Base-by-base conservation (phyloP, 2,888 invertebrate genomes). In the Anthrax anthrax region DNA sequence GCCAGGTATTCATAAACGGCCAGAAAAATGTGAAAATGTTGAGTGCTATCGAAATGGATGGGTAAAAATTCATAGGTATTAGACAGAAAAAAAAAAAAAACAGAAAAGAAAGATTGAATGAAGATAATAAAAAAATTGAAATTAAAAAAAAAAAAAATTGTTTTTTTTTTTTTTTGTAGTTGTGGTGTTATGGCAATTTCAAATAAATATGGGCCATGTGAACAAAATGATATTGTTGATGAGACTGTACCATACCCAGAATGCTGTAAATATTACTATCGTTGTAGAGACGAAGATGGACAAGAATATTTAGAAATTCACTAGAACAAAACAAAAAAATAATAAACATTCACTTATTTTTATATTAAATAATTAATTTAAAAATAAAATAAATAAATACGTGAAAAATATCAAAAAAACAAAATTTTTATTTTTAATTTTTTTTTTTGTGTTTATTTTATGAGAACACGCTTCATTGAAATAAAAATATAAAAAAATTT, bases 11-110 rank as follows among this genome's bases (percentile, higher is more conserved):
- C 41, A 41, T 42, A 17, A 40, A 32, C 40, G 39, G 32, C 9
- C 9, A 32, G 39, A 39, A 27, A 34, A 17, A 41, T 47, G 47
- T 18, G 14, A 39, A 18, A 43, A 39, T 32, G 17, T 47, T 38
- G 29, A 34, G 13, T 47, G 47, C 18, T 19, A 27, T 17, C 1
- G 10, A 18, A 39, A 43, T 29, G 17, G 27, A 18, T 43, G 47
- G 43, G 27, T 47, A n/a, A 47, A 39, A 37, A 43, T 37, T 17
- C 47, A 47, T 27, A 47, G 39, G 47, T 47, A 42, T 17, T 6
- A 18, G 16, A 16, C 17, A 12, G 3, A 27, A 16, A 16, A 12
- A 19, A 23, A 14, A n/a, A 19, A 19, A 36, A 23, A 36, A 23
- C 8, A 23, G 8, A 23, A 6, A 23, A 23, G 8, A 23, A 6